phyloP scores from a whole-genome alignment of 2,113 vertebrate species.

The Sander lucioperca region DNA sequence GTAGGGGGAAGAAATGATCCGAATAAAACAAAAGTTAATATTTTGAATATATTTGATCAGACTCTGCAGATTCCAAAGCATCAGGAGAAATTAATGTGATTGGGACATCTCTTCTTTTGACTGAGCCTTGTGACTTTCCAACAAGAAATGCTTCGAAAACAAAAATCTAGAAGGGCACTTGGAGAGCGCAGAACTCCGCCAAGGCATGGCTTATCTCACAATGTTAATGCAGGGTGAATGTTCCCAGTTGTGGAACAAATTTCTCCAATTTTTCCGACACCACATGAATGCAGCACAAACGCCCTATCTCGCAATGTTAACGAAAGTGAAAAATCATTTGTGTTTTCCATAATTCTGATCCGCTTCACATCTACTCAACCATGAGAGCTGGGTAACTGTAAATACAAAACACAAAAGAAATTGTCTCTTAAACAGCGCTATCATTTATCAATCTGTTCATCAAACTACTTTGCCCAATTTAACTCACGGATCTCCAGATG shows the following conservation, averaged over 20 bases:
- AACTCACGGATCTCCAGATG: background rate
- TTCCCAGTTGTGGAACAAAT: no score
- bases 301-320: no score
- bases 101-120: background rate
- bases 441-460: background rate
- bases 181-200: no score
- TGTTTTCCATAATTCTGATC: no score
- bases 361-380: background rate
- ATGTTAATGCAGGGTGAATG: no score
- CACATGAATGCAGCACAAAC: no score
- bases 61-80: background rate
- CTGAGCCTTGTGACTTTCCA: background rate
- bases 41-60: background rate
- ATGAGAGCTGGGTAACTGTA: background rate
- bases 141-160: background rate
- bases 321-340: no score
- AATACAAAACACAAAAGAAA: background rate
- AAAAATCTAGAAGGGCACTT: background rate
- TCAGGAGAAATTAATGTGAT: background rate
- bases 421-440: background rate
- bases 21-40: background rate
- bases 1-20: background rate
- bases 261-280: no score
- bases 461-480: background rate
- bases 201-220: no score